These are phyloP conservation scores for Zoanthus sansibaricus DNA, from an alignment of 92 coral and sea anemone genomes.

Conservation along the genomic window DNA sequence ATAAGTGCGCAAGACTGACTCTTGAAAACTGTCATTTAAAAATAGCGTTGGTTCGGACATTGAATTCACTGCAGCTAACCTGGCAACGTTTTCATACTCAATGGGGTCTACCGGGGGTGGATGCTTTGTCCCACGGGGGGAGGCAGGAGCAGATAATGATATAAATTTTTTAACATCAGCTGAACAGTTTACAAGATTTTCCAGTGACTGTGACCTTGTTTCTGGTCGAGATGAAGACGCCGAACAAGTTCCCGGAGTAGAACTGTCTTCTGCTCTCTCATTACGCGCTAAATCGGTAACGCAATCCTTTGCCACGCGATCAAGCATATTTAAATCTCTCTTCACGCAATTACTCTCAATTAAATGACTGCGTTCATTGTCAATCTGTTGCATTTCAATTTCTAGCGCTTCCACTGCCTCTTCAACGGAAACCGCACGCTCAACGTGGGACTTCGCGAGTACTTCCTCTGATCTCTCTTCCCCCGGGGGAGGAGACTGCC, in stretches of 20 bases:
- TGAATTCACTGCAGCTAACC: conserved; percentile 66
- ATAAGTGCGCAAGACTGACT: conserved; percentile 14
- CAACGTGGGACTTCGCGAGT: conserved; percentile 30
- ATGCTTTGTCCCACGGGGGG: conserved; percentile 98
- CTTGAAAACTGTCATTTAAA: conserved; percentile 59
- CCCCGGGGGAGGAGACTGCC: conserved; percentile 78
- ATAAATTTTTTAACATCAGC: conserved; percentile 31
- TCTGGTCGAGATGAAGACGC: conserved; percentile 64
- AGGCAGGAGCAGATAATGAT: conserved; percentile 95
- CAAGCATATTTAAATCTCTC: neutral
- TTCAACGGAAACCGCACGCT: conserved; percentile 71
- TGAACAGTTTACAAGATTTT: conserved; percentile 46
- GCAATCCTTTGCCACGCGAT: conserved; percentile 41
- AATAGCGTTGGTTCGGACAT: conserved; percentile 94
- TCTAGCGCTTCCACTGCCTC: conserved; percentile 92
- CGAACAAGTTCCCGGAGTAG: conserved; percentile 43
- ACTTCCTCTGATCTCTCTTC: conserved; percentile 33
- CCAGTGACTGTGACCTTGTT: conserved; percentile 75
- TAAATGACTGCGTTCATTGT: conserved; percentile 19
- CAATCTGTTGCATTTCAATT: conserved; percentile 40
- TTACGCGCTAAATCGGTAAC: conserved; percentile 19
- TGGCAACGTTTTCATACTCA: conserved; percentile 66
- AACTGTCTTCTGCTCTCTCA: conserved; percentile 10
- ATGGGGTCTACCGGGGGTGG: conserved; percentile 71
- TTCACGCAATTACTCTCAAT: conserved; percentile 17